Evolutionary conservation across 2,113 vertebrate genomes (phyloP).

Genomic region (Paratilapia polleni): DNA sequence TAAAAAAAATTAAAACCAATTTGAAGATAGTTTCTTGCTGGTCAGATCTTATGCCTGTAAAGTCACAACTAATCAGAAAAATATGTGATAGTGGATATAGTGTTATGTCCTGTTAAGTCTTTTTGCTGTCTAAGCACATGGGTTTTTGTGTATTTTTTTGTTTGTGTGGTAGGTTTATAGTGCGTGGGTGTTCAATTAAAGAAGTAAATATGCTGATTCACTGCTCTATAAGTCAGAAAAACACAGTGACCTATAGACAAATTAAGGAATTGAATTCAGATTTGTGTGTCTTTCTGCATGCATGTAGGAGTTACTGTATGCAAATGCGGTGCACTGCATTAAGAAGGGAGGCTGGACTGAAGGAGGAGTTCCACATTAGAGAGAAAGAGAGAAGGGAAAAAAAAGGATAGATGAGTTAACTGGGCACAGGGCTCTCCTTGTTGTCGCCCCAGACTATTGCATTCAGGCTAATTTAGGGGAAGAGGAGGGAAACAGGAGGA

Average conservation of each 20-base stretch:
- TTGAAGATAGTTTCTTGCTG: neutral
- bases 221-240: neutral
- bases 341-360: slow-evolving; percentile 30
- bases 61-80: neutral
- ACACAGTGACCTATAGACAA: neutral
- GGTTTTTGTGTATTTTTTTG: neutral
- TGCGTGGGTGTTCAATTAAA: slow-evolving; percentile 23
- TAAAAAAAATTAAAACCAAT: neutral
- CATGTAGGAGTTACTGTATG: slow-evolving; percentile 25
- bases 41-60: neutral
- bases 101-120: neutral
- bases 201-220: slow-evolving; percentile 54
- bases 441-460: slow-evolving; percentile 63
- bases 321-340: neutral
- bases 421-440: slow-evolving; percentile 67
- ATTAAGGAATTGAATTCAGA: slow-evolving; percentile 15
- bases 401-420: slow-evolving; percentile 25
- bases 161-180: neutral
- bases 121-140: neutral
- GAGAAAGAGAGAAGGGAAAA: neutral
- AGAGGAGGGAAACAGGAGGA: slow-evolving; percentile 67
- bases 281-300: neutral
- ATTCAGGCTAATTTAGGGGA: slow-evolving; percentile 75
- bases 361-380: slow-evolving; percentile 34
- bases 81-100: neutral